Conservation (phyloP, 64 coral and sea anemone genomes). For the Pocillopora damicornis region DNA sequence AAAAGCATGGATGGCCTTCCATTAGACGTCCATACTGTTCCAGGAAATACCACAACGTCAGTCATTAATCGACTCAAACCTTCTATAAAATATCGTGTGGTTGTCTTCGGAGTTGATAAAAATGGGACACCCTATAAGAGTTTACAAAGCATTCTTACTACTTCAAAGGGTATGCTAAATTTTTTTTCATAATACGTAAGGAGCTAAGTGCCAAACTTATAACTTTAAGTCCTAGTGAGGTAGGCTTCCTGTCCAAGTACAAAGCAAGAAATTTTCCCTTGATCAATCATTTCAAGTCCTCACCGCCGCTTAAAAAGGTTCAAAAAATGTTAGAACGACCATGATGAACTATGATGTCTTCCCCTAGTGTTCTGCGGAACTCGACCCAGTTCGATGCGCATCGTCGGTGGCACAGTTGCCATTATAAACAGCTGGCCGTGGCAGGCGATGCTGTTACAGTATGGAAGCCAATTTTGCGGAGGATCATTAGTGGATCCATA, state of each 20-base stretch:
- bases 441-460: slow-evolving; percentile 13
- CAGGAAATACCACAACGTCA: background rate
- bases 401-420: slow-evolving; percentile 25
- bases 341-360: too few species aligned
- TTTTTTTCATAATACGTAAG: background rate
- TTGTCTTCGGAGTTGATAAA: background rate
- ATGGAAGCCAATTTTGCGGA: slow-evolving; percentile 24
- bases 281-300: too few species aligned
- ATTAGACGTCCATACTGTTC: background rate
- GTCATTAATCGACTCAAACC: background rate
- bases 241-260: too few species aligned
- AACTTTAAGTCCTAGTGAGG: too few species aligned
- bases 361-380: background rate
- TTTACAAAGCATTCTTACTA: background rate
- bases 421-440: slow-evolving; percentile 7
- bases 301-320: too few species aligned
- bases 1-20: background rate
- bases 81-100: background rate
- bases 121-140: background rate
- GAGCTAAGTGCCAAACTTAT: background rate
- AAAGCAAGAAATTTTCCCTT: too few species aligned
- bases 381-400: slow-evolving; percentile 7
- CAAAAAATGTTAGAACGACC: too few species aligned
- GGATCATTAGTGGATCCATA: background rate
- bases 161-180: background rate